Base-by-base conservation (phyloP, 2,797 vertebrate genomes). In the Acanthopagrus latus region DNA sequence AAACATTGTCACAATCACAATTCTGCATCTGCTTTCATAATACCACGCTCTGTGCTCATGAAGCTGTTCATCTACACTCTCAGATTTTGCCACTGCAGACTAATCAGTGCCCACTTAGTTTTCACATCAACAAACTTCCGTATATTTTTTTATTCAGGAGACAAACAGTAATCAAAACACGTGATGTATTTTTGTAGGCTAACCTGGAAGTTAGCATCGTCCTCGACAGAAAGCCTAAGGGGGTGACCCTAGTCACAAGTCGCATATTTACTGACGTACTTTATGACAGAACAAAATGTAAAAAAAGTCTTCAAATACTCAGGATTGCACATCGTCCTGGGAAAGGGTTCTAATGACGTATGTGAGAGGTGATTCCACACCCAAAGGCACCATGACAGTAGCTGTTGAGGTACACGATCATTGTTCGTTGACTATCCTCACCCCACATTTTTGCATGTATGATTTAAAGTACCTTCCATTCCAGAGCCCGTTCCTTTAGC, bases 391-490 rank as follows among this genome's bases (percentile, higher is more conserved):
- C 59, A 17, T 6, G 0, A 29, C 18, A 33, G 3, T 20, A 59
- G 23, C 23, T 50, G 18, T 23, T 44, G 1, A 27, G 7, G 21
- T 14, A 27, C 5, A 46, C 23, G 12, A 48, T 18, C 6, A 48
- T 47, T 60, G 25, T n/a, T 52, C 38, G 16, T 21, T 62, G 27
- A 54, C 2, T 8, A 51, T 66, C n/a, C 55, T 2, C 7, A 50
- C 41, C 41, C 50, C 25, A 25, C 2, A 16, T 21, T n/a, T 62
- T 54, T 38, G 23, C 46, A 60, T 13, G 59, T 5, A 25, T 20
- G 25, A 52, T 70, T 75, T 56, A n/a, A 80, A 65, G 4, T 3
- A 21, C n/a, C 27, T 64, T 46, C 10, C n/a, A 51, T 2, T 65
- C 48, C 48, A 48, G 51, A 52, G 16, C 38, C 13, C n/a, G 10